Conservation (phyloP, 2,113 vertebrate genomes). For the Amblyopsis rosae region DNA sequence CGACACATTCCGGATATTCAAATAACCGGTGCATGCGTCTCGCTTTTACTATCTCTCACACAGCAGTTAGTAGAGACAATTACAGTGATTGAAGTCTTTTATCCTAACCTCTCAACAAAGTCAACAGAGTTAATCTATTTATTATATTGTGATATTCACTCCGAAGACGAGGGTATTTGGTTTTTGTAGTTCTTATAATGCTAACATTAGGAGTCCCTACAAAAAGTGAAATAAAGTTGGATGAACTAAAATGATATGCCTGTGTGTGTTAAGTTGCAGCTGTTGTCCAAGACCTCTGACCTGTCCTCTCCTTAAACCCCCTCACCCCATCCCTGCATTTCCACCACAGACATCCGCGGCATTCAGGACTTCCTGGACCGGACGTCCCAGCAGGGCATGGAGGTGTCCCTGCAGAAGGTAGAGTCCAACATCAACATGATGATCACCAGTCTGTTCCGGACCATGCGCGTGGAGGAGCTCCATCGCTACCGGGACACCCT, state of each 20-base stretch:
- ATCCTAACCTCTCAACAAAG: slow-evolving; percentile 22
- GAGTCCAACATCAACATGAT: slow-evolving; percentile 99
- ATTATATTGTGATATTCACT: neutral
- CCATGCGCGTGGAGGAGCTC: slow-evolving; percentile 93
- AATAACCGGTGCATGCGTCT: slow-evolving; percentile 21
- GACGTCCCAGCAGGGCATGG: slow-evolving; percentile 97
- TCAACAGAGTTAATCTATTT: slow-evolving; percentile 12
- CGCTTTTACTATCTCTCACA: slow-evolving; percentile 32
- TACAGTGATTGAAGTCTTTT: slow-evolving; percentile 16
- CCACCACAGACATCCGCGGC: slow-evolving; percentile 89
- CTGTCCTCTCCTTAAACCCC: neutral
- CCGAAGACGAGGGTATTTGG: neutral
- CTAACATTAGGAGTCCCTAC: no score
- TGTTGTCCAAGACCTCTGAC: neutral
- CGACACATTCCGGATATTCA: slow-evolving; percentile 10
- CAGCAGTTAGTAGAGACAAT: slow-evolving; percentile 40
- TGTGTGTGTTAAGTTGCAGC: neutral
- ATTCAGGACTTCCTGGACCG: slow-evolving; percentile 97
- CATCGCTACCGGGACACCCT: slow-evolving; percentile 96
- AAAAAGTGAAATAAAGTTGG: no score
- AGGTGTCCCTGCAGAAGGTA: slow-evolving; percentile 98
- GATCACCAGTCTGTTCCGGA: slow-evolving; percentile 95
- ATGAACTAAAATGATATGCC: no score
- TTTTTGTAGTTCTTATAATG: no score
- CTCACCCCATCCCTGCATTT: slow-evolving; percentile 8